Evolutionary conservation across 2,888 invertebrate species (phyloP).

Genomic region (Linnaemya tessellans): DNA sequence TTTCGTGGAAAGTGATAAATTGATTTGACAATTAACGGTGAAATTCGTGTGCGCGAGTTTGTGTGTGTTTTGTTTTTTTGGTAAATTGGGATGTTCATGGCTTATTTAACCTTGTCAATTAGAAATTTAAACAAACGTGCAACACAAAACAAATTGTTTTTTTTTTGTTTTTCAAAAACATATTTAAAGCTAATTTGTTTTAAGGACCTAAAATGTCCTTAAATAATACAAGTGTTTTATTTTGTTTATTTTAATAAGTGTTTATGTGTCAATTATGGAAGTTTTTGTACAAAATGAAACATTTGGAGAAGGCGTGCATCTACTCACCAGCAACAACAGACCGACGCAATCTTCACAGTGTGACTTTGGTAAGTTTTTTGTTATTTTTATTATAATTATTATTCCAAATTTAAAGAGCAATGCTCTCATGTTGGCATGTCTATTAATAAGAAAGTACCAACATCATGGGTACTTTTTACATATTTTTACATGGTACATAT

Average conservation of each 20-base stretch:
- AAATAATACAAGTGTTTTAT: background rate
- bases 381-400: conserved; percentile 4
- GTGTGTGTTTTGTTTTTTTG: background rate
- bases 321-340: conserved; percentile 22
- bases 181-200: conserved; percentile 27
- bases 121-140: background rate
- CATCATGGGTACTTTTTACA: too few species aligned
- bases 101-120: conserved; percentile 53
- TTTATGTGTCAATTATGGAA: conserved; percentile 16
- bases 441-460: too few species aligned
- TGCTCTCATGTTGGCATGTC: too few species aligned
- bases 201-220: conserved; percentile 43
- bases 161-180: conserved; percentile 14
- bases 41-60: conserved; percentile 12
- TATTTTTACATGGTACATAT: too few species aligned
- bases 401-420: background rate
- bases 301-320: conserved; percentile 13
- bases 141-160: background rate
- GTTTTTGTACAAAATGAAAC: background rate
- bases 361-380: conserved; percentile 25
- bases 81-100: background rate
- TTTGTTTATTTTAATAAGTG: conserved; percentile 15
- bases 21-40: conserved; percentile 60
- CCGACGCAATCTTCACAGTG: background rate
- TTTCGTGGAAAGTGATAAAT: conserved; percentile 54